These are phyloP conservation scores for Labeo catla DNA, from an alignment of 2,113 vertebrate species.

Conservation along the genomic window DNA sequence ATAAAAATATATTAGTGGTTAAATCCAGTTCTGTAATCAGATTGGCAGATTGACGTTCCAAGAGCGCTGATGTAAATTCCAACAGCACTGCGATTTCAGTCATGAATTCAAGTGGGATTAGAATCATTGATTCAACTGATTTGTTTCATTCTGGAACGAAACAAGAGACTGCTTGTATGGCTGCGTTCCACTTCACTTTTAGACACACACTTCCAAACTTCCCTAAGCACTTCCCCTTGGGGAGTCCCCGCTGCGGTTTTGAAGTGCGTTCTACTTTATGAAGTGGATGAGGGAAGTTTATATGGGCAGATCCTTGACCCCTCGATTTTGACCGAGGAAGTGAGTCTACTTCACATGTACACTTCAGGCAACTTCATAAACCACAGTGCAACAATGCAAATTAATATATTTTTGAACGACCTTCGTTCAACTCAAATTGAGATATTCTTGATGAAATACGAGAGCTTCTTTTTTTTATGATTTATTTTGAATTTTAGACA, in stretches of 20 bases:
- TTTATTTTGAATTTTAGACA: too few relatives aligned
- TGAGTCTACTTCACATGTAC: not conserved
- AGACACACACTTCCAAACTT: not conserved
- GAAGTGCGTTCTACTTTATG: not conserved
- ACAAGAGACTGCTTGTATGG: not conserved
- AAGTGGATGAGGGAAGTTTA: not conserved
- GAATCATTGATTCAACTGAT: not conserved
- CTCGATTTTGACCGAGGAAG: not conserved
- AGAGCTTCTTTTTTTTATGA: too few relatives aligned
- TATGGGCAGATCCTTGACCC: not conserved
- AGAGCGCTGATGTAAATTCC: not conserved
- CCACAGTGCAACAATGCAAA: not conserved
- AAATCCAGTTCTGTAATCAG: not conserved
- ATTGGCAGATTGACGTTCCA: not conserved
- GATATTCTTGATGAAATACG: too few relatives aligned
- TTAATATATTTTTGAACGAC: too few relatives aligned
- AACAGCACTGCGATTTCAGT: not conserved
- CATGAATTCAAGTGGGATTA: not conserved
- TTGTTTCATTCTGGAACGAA: not conserved
- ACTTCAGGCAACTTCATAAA: too few relatives aligned
- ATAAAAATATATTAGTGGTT: not conserved
- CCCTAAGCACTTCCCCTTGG: not conserved
- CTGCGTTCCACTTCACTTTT: not conserved
- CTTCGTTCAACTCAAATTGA: too few relatives aligned
- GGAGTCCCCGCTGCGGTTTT: not conserved